Evolutionary conservation across 1,140 invertebrate species (phyloP), one percentile per base, ranked within the genome.

Genomic region (Heliconius himera): DNA sequence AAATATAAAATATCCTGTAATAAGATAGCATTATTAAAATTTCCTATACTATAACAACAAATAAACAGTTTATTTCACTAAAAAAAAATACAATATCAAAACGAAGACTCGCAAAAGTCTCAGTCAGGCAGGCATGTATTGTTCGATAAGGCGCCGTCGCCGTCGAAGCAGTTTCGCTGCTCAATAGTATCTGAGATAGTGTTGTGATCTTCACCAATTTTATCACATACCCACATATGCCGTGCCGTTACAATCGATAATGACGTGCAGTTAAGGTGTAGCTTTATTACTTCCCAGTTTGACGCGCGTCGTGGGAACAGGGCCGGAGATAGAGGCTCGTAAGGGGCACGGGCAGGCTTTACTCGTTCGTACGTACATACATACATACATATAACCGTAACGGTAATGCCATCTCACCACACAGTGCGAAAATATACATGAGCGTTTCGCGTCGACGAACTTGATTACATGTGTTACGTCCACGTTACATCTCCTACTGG

Each of bases 181-280:
- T 72, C 18, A 72, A 66, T 66, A 66, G 60, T 29, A 26, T 66
- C 76, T 75, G 73, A 73, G 80, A 78, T 70, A 72, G 66, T 79
- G 82, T 84, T 79, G 82, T 84, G 80, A 88, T 90, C 87, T 85
- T 83, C 83, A 82, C 76, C 85, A 89, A 91, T 92, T 88, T 86
- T 93, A 91, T 93, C 91, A 84, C 79, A 87, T 81, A 83, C 85
- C 82, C 26, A 26, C 26, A 26, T 26, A 81, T 33, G 5, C n/a
- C n/a, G 82, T 81, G 85, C 90, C 90, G 92, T 92, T 91, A 92
- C 88, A 91, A 90, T 91, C 89, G 87, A 92, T 93, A 94, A 94
- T 93, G 89, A 86, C 89, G 88, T 91, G 91, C 91, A 92, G 93
- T 93, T 93, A 94, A 90, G 90, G 93, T 90, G 89, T 91, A 90